Evolutionary conservation across 2,113 vertebrate genomes (phyloP).

Genomic region (Himantopus leucocephalus): DNA sequence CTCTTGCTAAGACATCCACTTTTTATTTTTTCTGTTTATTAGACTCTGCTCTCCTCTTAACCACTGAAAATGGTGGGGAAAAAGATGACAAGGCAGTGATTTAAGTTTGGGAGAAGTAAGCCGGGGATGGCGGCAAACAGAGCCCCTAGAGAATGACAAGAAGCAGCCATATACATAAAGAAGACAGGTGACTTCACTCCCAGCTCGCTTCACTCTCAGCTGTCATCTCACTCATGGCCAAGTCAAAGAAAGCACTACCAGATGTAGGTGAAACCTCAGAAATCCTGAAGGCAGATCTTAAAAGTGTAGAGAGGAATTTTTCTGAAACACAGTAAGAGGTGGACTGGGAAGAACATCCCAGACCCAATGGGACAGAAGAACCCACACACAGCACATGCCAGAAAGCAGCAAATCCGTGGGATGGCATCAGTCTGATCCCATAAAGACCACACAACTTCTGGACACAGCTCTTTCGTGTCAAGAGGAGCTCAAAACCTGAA

Average conservation of each 20-base stretch:
- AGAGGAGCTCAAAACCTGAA: neutral
- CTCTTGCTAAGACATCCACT: neutral
- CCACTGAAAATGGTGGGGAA: neutral
- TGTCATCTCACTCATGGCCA: neutral
- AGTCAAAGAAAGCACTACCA: neutral
- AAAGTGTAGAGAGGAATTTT: neutral
- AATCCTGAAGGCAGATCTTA: neutral
- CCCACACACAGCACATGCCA: fast-evolving
- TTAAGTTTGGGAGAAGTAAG: neutral
- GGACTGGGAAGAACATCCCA: neutral
- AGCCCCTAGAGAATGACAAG: neutral
- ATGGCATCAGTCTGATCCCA: neutral
- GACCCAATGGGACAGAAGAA: neutral
- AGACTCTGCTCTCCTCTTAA: neutral
- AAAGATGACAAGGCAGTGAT: neutral
- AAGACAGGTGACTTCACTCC: neutral
- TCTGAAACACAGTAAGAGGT: neutral
- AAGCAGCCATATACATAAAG: neutral
- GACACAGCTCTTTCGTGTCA: neutral
- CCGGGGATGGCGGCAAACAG: neutral
- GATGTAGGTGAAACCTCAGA: neutral
- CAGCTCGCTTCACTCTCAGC: neutral
- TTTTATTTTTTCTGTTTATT: neutral
- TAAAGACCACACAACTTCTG: neutral
- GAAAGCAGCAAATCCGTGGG: neutral